Base-by-base conservation (phyloP, 2,113 vertebrate species). In the Meleagris gallopavo region DNA sequence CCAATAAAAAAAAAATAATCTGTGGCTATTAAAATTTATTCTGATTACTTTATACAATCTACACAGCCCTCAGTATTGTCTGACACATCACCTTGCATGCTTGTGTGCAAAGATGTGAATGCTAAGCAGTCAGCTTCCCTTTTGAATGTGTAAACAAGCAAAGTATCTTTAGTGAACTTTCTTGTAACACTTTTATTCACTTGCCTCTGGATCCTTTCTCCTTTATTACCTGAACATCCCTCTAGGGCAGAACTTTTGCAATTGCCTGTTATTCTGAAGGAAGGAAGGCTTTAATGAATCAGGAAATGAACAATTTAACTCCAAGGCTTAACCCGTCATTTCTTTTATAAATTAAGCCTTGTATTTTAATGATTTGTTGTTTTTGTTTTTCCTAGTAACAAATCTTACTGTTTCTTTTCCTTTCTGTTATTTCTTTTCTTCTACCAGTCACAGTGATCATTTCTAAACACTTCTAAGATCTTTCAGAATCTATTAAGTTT, bases 271-370 rank as follows among this genome's bases (percentile, higher is more conserved):
- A 34, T 75, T 87, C 65, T 78, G 40, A 43, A 83, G 72, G 88
- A 75, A 94, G 79, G 76, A 91, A 94, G 46, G 52, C n/a, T 93
- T 93, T 93, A 97, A 93, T 75, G 85, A 83, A 83, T 61, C 60
- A 88, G 95, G 82, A 96, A 95, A 95, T 88, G 69, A 95, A 91
- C 75, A 73, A 74, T 94, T 91, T 89, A 88, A 95, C 75, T 95
- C 69, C 64, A 85, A 97, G 75, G 67, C 71, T 85, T 95, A 93
- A 79, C 67, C 89, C 41, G 75, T 93, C 0, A 65, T 83, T 94
- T 84, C 74, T 93, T 93, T 85, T 83, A 87, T 82, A 86, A 40
- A 32, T 15, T 75, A 73, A 89, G 17, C 45, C 38, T 89, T 86
- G 29, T 84, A 46, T 85, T 95, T 90, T 73, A 90, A 82, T 86